Evolutionary conservation across 2,797 vertebrate genomes (phyloP).

Genomic region (Loriculus beryllinus): DNA sequence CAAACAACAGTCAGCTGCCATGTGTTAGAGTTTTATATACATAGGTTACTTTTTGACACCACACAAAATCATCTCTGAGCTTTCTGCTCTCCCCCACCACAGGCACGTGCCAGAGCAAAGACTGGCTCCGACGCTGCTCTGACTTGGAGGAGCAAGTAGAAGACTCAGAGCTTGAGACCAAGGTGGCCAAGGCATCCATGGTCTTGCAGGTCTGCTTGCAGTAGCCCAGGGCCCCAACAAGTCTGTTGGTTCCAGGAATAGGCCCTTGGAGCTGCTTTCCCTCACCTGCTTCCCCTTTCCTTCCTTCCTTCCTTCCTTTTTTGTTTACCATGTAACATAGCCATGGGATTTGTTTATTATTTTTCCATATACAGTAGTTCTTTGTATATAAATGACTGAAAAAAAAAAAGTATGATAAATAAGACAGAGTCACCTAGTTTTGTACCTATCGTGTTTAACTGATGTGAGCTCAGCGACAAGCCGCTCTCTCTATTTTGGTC

Average conservation of each 20-base stretch:
- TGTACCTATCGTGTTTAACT: conserved; percentile 79
- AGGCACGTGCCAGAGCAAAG: neutral
- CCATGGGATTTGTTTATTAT: conserved; percentile 59
- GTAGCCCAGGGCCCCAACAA: neutral
- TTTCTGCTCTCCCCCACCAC: neutral
- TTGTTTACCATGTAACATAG: conserved; percentile 60
- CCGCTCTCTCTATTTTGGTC: conserved; percentile 80
- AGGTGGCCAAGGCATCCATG: neutral
- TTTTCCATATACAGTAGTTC: conserved; percentile 75
- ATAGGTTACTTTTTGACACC: neutral
- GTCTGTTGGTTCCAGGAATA: neutral
- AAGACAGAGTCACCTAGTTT: conserved; percentile 84
- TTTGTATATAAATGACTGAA: conserved; percentile 81
- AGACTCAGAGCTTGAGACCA: neutral
- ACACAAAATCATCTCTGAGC: neutral
- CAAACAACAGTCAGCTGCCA: conserved; percentile 5
- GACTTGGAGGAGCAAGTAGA: neutral
- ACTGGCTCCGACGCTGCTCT: neutral
- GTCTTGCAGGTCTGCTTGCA: neutral
- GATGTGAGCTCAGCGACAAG: conserved; percentile 78
- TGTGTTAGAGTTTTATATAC: neutral
- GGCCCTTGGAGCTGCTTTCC: conserved; percentile 5
- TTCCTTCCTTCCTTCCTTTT: neutral
- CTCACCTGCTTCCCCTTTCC: neutral
- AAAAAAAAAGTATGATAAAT: conserved; percentile 72